Base-by-base conservation (phyloP, 2,113 vertebrate genomes). In the Alligator mississippiensis region DNA sequence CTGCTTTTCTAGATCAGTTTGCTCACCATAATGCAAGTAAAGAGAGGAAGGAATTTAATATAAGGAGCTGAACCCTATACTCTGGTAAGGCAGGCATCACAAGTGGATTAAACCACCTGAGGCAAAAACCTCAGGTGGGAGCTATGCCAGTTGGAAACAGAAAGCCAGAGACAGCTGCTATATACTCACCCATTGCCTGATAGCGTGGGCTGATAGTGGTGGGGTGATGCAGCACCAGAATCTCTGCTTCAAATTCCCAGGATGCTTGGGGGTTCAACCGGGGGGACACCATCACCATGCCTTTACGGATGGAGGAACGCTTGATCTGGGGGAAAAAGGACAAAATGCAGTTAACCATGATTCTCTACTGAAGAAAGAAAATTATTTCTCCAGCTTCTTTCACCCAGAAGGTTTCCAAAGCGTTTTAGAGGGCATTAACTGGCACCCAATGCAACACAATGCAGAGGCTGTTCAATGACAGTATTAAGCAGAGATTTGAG, bases 241-340 rank as follows among this genome's bases (percentile, higher is more conserved):
- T 99, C 97, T 99, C 99, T 0, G 99, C 99, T 97, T 99, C 99
- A 97, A 99, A 99, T 97, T 99, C 99, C 99, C 99, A 99, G 0
- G 99, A 99, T 1, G 99, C 99, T 96, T 99, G 99, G 88, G 99
- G 99, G 97, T 98, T 99, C 96, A 99, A 85, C 82, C 98, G 98
- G 1, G 99, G 99, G 3, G 99, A 99, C 78, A 99, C 99, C 99
- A 99, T 99, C 93, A 99, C 99, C 99, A 99, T 99, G 78, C 99
- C 99, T 90, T 99, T 99, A 94, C 99, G 98, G 96, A 99, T 99
- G 79, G 99, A 99, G 0, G 99, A 99, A 77, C 99, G 99, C 96
- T 99, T 99, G 96, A 99, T 99, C 99, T 99, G 93, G 92, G 93
- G 93, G 85, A 92, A 63, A 60, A 47, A 58, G 30, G 78, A 76